Conservation (phyloP, 1,140 invertebrate species). For the Solenopsis fugax region DNA sequence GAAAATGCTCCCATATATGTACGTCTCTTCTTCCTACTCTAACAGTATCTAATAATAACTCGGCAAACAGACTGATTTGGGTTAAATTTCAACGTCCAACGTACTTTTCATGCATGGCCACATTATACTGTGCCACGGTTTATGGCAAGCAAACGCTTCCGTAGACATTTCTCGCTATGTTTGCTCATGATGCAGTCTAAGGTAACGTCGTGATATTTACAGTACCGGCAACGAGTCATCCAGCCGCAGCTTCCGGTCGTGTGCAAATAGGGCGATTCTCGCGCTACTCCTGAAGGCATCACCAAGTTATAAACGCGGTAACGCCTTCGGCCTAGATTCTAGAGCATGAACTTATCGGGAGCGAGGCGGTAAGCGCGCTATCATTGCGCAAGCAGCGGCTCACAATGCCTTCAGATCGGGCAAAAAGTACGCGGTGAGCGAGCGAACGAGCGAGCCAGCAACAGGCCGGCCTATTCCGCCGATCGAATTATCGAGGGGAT, state of each 20-base stretch:
- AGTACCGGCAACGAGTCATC: slow-evolving; percentile 17
- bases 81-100: slow-evolving; percentile 44
- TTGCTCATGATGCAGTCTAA: background rate
- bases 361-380: slow-evolving; percentile 77
- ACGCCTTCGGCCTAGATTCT: slow-evolving; percentile 84
- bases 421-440: slow-evolving; percentile 75
- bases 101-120: slow-evolving; percentile 34
- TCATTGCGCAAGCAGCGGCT: slow-evolving; percentile 83
- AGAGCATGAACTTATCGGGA: slow-evolving; percentile 85
- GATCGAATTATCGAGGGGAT: slow-evolving; percentile 75
- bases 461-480: slow-evolving; percentile 38
- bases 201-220: slow-evolving; percentile 30
- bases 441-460: slow-evolving; percentile 64
- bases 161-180: slow-evolving; percentile 33
- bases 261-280: slow-evolving; percentile 41
- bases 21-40: background rate
- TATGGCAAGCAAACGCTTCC: slow-evolving; percentile 22
- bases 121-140: background rate
- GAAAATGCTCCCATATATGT: background rate
- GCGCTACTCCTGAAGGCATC: slow-evolving; percentile 69
- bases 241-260: slow-evolving; percentile 40
- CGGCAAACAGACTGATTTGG: slow-evolving; percentile 26
- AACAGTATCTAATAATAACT: background rate
- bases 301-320: slow-evolving; percentile 80
- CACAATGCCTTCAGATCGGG: slow-evolving; percentile 79